Evolutionary conservation across 2,888 invertebrate species (phyloP), one percentile per base, ranked within the genome.

Genomic region (Eupithecia inturbata): DNA sequence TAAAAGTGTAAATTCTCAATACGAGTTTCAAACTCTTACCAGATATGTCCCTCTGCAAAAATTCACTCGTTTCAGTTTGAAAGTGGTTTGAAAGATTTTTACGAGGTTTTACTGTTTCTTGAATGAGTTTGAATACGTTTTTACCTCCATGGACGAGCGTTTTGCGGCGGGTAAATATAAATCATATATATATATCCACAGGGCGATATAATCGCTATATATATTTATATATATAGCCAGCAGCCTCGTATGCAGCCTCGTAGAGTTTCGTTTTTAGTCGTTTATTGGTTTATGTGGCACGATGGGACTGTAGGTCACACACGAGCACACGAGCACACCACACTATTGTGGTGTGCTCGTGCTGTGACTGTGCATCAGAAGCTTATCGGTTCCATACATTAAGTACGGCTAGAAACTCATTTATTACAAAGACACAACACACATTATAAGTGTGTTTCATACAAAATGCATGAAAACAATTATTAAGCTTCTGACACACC

Each of bases 31-130:
- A 71, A 71, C 73, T 76, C 62, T 67, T 66, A 60, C 68, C 57
- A 70, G 60, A 67, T 73, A 67, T 74, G 75, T 66, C 60, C 60
- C 49, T 74, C 68, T 45, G 67, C 69, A 74, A 72, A 72, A 74
- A 74, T 70, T 71, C 67, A 75, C 68, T 74, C 68, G 67, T 73
- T 75, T 71, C 67, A 76, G 73, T 77, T 77, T 67, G 67, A 63
- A 49, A 67, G 28, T 26, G 62, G 62, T 62, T 62, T 62, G 28
- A 62, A 62, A 31, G 62, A 62, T 31, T 62, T 62, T 31, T 22
- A 57, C 10, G 62, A 62, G 33, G 63, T 62, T 63, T 64, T 62
- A 62, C 60, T 53, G 57, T 64, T 68, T 69, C 69, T 60, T 26
- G 49, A 64, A 72, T 57, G 26, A 22, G 22, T 22, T 57, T 22